Evolutionary conservation across 2,797 vertebrate species (phyloP), one percentile per base, ranked within the genome.

Genomic region (Periparus ater): DNA sequence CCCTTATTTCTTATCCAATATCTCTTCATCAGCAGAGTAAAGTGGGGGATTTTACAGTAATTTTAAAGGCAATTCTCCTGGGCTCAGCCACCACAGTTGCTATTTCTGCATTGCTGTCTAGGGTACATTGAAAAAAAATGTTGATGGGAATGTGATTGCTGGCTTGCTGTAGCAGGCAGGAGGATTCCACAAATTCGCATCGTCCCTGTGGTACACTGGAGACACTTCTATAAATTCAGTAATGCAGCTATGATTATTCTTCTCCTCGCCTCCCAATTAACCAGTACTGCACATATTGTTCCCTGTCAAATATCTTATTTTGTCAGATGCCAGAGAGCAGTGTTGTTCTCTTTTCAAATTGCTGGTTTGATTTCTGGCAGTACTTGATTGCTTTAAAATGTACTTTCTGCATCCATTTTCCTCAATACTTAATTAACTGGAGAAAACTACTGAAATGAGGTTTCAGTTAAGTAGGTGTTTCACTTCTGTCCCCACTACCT

Each of bases 311-410:
- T 85, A 91, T 80, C 95, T 91, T 91, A 80, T 85, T 95, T 95
- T 90, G 80, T 95, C 85, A 93, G 94, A 95, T 96, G 93, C 93
- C 90, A 95, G 90, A 86, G 54, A 95, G 88, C 85, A 91, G 77
- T 88, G 94, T 80, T 95, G 91, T 93, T 95, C 91, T 95, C 85
- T 93, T 94, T 96, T 94, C 73, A 93, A 96, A 95, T 96, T 94
- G 88, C 94, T 93, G 77, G 89, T 95, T 95, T 96, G 93, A 95
- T 95, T 97, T 95, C 93, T 97, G 92, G 87, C 91, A 91, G 89
- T 93, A 91, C 85, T 96, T 89, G 87, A 95, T 92, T 95, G 87
- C 92, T 91, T 92, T 85, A 94, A 96, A 96, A 91, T 94, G 94
- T 89, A 48, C 91, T 95, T 96, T 95, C 73, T 91, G 67, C 76